These are phyloP conservation scores for Rhincodon typus DNA, from an alignment of 2,797 vertebrate genomes.

Conservation along the genomic window DNA sequence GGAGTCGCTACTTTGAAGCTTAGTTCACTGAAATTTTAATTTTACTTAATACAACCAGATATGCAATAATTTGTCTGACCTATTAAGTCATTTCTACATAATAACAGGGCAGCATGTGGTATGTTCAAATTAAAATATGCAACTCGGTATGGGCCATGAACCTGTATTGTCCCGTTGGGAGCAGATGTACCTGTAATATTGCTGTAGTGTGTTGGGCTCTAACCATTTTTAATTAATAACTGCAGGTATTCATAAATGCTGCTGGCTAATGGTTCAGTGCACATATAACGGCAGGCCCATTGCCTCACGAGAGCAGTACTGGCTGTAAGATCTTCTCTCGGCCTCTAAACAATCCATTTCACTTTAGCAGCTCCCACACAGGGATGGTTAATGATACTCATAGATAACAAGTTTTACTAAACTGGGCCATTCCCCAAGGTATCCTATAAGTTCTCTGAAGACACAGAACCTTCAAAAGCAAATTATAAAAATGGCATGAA, in stretches of 20 bases:
- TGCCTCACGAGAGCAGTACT: constrained; percentile 33
- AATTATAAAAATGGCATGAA: constrained; percentile 42
- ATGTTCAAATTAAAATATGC: constrained; percentile 33
- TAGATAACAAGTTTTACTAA: constrained; percentile 42
- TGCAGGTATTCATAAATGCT: constrained; percentile 10
- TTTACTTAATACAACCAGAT: constrained; percentile 4
- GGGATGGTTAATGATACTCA: constrained; percentile 43
- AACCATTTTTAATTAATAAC: constrained; percentile 36
- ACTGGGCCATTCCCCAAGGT: constrained; percentile 38
- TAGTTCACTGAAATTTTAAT: constrained; percentile 27
- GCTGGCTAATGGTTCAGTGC: neutral
- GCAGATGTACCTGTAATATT: constrained; percentile 17
- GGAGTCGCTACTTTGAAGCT: constrained; percentile 3
- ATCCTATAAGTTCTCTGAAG: constrained; percentile 46
- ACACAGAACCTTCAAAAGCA: constrained; percentile 44
- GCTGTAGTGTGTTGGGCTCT: constrained; percentile 11
- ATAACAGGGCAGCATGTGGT: constrained; percentile 35
- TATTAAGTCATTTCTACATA: constrained; percentile 30
- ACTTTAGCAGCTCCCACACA: neutral
- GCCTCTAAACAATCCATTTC: constrained; percentile 31
- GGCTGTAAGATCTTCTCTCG: constrained; percentile 25
- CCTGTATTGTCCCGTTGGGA: constrained; percentile 22
- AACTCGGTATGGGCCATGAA: constrained; percentile 2
- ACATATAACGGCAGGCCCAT: constrained; percentile 29
- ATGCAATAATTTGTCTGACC: constrained; percentile 29